These are phyloP conservation scores for Sminthurinus aureus DNA, from an alignment of 2,888 invertebrate genomes.

Conservation along the genomic window DNA sequence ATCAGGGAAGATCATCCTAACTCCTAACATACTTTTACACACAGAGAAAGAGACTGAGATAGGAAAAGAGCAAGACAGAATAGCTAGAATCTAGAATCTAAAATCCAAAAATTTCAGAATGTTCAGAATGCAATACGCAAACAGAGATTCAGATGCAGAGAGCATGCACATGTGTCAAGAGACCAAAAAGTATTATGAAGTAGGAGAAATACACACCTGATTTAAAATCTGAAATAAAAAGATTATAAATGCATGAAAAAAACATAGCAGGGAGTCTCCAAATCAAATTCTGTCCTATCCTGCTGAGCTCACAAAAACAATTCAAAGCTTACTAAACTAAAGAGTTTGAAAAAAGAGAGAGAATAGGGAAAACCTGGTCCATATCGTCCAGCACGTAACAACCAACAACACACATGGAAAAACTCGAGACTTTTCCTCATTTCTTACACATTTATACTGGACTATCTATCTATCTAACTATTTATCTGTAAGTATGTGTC, in stretches of 20 bases:
- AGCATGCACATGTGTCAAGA: slow-evolving; percentile 32
- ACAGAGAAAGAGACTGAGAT: slow-evolving; percentile 8
- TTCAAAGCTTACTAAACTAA: slow-evolving; percentile 30
- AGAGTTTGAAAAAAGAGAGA: slow-evolving; percentile 36
- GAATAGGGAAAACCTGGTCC: slow-evolving; percentile 48
- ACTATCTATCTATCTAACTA: too few relatives aligned
- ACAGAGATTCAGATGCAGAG: too few relatives aligned
- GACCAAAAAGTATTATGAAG: background rate
- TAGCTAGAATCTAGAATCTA: background rate
- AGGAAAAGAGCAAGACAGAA: slow-evolving; percentile 11
- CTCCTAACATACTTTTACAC: background rate
- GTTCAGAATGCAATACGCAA: too few relatives aligned
- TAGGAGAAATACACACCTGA: slow-evolving; percentile 48
- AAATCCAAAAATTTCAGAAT: too few relatives aligned
- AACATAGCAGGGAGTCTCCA: slow-evolving; percentile 60
- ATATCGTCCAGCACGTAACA: slow-evolving; percentile 31
- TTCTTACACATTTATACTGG: background rate
- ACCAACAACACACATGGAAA: slow-evolving; percentile 12
- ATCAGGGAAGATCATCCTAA: too few relatives aligned
- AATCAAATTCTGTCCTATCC: slow-evolving; percentile 59
- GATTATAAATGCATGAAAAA: slow-evolving; percentile 61
- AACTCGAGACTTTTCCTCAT: background rate
- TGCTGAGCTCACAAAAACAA: slow-evolving; percentile 56
- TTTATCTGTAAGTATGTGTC: too few relatives aligned
- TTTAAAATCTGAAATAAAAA: slow-evolving; percentile 52